Evolutionary conservation across 2,888 invertebrate species (phyloP), one percentile per base, ranked within the genome.

Genomic region (Morinoia aosen): DNA sequence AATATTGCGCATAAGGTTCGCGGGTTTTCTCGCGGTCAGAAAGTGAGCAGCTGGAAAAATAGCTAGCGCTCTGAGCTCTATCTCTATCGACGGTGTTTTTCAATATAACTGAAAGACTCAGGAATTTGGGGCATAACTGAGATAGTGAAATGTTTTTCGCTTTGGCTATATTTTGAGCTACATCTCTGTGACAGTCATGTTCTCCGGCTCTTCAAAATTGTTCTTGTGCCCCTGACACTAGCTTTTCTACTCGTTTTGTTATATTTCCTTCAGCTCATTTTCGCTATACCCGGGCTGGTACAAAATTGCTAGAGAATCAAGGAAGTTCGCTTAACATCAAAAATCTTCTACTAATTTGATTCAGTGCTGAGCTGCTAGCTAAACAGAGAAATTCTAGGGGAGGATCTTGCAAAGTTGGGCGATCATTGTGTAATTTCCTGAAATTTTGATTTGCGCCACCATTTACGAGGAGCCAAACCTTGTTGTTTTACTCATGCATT

Each of bases 1-100:
- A 76, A 76, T 76, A 76, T 76, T 76, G 76, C 76, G 33, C 76
- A 33, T 76, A 76, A 76, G 76, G 76, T 76, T 76, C 76, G 76
- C 33, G 33, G 76, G 76, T 76, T 76, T 76, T 76, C 76, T 76
- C 25, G 76, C 25, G 19, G 76, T 33, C 76, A 76, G 76, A 76
- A 76, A 76, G 76, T 76, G 76, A 76, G 76, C 76, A 76, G 76
- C 33, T 76, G 25, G 10, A 76, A 76, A 76, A 76, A 76, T 12
- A 76, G 25, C 33, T 14, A 76, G 76, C 76, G 76, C 76, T 76
- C 25, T 76, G 76, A 76, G 76, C 25, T 48, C 48, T 76, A 76
- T 10, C 76, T 25, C 33, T 2, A 76, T 33, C 76, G 76, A 61
- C 76, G 76, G 3, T 25, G 76, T 76, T 76, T 76, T 76, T 33